A percentile compares a stretch with the other conserved stretches of the same genome.
These are phyloP conservation scores for Osmoderma eremita DNA, from an alignment of 2,888 invertebrate species.

Conservation along the genomic window DNA sequence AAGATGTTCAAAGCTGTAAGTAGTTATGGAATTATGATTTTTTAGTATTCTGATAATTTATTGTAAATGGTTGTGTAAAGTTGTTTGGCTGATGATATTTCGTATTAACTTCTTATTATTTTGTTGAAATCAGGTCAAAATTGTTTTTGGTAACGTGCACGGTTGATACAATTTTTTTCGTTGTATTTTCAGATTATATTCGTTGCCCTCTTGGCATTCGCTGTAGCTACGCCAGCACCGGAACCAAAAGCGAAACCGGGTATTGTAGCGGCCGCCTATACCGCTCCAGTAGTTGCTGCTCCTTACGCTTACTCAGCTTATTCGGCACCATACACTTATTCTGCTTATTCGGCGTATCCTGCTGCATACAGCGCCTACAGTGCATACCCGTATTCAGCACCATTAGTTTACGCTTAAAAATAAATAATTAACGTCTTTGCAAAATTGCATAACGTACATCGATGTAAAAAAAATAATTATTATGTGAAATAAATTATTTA, in stretches of 20 bases:
- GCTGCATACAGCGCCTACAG: conserved; percentile 51
- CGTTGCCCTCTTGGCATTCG: conserved; percentile 64
- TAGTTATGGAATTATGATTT: conserved; percentile 1
- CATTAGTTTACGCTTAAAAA: conserved; percentile 36
- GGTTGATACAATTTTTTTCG: too few species aligned
- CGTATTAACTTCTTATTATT: too few species aligned
- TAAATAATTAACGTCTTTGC: neutral
- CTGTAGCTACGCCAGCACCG: conserved; percentile 64
- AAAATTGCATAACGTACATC: conserved; percentile 3
- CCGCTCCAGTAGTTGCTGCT: conserved; percentile 48
- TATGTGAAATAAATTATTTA: too few species aligned
- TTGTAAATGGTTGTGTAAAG: neutral
- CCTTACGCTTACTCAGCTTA: conserved; percentile 45
- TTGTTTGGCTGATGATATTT: neutral
- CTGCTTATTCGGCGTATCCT: conserved; percentile 37
- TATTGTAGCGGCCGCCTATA: conserved; percentile 47
- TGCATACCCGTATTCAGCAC: conserved; percentile 46
- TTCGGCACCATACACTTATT: conserved; percentile 50
- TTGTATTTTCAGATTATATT: conserved; percentile 62
- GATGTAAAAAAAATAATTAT: neutral
- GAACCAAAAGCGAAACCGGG: conserved; percentile 56
- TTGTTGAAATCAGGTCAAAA: too few species aligned
- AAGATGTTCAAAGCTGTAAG: conserved; percentile 48
- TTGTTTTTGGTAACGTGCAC: neutral
- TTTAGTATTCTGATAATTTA: neutral